phyloP scores from a whole-genome alignment of 2,797 vertebrate species.

The Myotis pilosus region DNA sequence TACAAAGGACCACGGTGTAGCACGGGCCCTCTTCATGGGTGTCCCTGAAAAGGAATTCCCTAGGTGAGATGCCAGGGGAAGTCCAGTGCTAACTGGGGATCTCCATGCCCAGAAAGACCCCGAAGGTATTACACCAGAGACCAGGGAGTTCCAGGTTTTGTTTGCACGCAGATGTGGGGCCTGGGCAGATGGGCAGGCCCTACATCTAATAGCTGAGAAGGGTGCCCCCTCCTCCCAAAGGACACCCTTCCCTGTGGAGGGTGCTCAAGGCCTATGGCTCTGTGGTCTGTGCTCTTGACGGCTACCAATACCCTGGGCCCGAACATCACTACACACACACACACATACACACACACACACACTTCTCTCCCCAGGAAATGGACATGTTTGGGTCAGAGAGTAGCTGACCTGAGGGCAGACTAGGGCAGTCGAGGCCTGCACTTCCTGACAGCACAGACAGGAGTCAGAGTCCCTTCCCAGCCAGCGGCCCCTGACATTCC shows the following conservation, averaged over 20 bases:
- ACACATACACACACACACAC: neutral
- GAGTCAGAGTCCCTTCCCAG: neutral
- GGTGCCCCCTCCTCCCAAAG: neutral
- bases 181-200: neutral
- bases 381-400: neutral
- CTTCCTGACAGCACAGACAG: neutral
- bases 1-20: neutral
- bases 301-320: neutral
- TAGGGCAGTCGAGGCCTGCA: neutral
- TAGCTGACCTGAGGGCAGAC: neutral
- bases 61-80: neutral
- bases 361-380: neutral
- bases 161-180: neutral
- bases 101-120: neutral
- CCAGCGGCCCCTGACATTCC: neutral
- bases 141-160: neutral
- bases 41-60: neutral
- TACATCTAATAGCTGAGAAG: neutral
- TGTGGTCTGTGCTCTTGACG: neutral
- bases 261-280: neutral
- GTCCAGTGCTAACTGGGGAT: neutral
- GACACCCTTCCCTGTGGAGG: neutral
- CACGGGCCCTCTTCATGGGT: neutral
- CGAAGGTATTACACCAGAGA: neutral
- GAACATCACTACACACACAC: neutral